A percentile compares a stretch with the other conserved stretches of the same genome.
These are phyloP conservation scores for Lophura nycthemera DNA, from an alignment of 2,113 vertebrate genomes.

Conservation along the genomic window DNA sequence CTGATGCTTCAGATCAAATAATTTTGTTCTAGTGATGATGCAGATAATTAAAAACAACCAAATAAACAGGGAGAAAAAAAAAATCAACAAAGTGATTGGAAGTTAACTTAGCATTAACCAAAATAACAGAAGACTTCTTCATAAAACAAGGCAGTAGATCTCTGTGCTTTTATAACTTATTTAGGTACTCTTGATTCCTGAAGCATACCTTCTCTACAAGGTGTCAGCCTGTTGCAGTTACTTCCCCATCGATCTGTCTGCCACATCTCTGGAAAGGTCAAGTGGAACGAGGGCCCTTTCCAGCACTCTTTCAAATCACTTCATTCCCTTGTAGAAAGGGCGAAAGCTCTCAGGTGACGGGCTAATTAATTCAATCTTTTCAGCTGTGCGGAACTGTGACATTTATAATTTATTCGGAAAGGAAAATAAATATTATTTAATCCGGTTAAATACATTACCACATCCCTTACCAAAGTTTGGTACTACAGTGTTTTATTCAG, in stretches of 20 bases:
- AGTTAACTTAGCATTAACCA: background rate
- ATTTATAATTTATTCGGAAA: slow-evolving; percentile 67
- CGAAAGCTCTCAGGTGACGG: slow-evolving; percentile 55
- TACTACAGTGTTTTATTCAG: background rate
- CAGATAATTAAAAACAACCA: background rate
- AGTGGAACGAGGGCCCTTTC: slow-evolving; percentile 52
- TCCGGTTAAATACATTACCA: background rate
- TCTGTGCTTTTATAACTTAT: background rate
- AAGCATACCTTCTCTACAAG: background rate
- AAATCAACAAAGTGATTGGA: background rate
- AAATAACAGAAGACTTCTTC: background rate
- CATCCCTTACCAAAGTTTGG: background rate
- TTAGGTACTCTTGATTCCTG: background rate
- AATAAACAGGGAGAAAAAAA: background rate
- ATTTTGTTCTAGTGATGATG: background rate
- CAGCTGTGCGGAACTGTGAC: slow-evolving; percentile 56
- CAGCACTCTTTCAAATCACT: slow-evolving; percentile 65
- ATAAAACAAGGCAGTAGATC: background rate
- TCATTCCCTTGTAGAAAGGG: slow-evolving; percentile 56
- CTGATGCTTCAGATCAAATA: background rate
- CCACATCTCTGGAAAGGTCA: slow-evolving; percentile 65
- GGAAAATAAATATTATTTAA: slow-evolving; percentile 39
- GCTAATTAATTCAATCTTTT: slow-evolving; percentile 66
- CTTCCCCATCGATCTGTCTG: slow-evolving; percentile 42
- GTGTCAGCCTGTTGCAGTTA: slow-evolving; percentile 22